These are phyloP conservation scores for Huso huso DNA, from an alignment of 2,797 vertebrate species.

Conservation along the genomic window DNA sequence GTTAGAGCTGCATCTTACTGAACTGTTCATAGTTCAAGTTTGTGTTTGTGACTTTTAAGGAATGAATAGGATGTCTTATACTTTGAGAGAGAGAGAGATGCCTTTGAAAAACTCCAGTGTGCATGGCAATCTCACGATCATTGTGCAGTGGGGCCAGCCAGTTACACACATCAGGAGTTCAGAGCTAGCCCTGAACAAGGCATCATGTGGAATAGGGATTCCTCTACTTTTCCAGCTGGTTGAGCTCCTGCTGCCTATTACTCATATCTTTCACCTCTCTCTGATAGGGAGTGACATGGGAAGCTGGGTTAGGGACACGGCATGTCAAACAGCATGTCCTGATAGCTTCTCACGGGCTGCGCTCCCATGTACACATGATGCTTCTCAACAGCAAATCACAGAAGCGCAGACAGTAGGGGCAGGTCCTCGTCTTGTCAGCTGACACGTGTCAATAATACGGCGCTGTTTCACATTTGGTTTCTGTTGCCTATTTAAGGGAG, in stretches of 20 bases:
- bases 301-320: slow-evolving; percentile 18
- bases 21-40: not conserved
- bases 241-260: not conserved
- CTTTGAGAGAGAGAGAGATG: too few relatives aligned
- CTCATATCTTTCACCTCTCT: slow-evolving; percentile 23
- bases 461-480: too few relatives aligned
- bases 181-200: too few relatives aligned
- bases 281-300: slow-evolving; percentile 22
- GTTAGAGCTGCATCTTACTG: not conserved
- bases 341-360: not conserved
- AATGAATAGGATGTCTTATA: too few relatives aligned
- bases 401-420: not conserved
- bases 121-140: too few relatives aligned
- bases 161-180: too few relatives aligned
- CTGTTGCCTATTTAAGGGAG: too few relatives aligned
- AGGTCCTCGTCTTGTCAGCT: slow-evolving; percentile 7
- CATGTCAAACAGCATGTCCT: slow-evolving; percentile 13
- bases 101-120: too few relatives aligned
- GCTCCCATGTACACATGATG: not conserved
- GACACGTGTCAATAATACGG: slow-evolving; percentile 14
- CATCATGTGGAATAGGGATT: too few relatives aligned
- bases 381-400: slow-evolving; percentile 8
- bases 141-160: too few relatives aligned
- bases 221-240: too few relatives aligned
- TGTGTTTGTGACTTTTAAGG: too few relatives aligned